Evolutionary conservation across 2,797 vertebrate species (phyloP), one percentile per base, ranked within the genome.

Genomic region (Xiphorhynchus erythropygius): DNA sequence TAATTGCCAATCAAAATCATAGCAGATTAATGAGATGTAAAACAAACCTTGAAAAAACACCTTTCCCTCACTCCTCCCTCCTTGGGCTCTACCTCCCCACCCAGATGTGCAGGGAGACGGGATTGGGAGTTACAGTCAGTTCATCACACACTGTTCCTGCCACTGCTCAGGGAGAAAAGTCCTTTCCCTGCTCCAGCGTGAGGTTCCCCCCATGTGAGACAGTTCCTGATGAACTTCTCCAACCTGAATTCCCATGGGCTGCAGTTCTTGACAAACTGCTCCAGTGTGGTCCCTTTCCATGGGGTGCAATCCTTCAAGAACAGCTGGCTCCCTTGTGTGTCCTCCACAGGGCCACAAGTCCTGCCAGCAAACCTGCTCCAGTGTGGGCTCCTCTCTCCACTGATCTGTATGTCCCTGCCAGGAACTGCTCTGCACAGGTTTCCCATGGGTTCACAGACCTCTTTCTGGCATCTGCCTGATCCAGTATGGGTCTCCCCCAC

Each of bases 401-500:
- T 73, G 8, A 17, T 52, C 50, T 52, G 27, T 52, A 52, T 27
- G 50, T 46, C 21, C 14, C 42, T 41, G 35, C 13, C 30, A n/a
- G 41, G 17, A 30, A 1, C 44, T 46, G 39, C 46, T 60, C 33
- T 21, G 5, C 6, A 6, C 0, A 4, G 21, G 33, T 10, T 8
- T 46, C 33, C 7, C 11, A 11, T 2, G 9, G 21, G 11, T 12
- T 53, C 33, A 30, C 14, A 67, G 21, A 14, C 13, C 16, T 10
- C 3, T 19, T 32, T 23, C 4, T 9, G 46, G 11, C 6, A 50
- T 10, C 16, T 1, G 0, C 5, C 23, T 46, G 11, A 24, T 47
- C 30, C 5, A 7, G 7, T 0, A 0, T 27, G 24, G 4, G 10
- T 22, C 5, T 53, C 2, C 17, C 27, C 24, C 33, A 60, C 2